A percentile compares a stretch with the other conserved stretches of the same genome.
phyloP scores from a whole-genome alignment of 2,113 vertebrate genomes.

The Murina feae region DNA sequence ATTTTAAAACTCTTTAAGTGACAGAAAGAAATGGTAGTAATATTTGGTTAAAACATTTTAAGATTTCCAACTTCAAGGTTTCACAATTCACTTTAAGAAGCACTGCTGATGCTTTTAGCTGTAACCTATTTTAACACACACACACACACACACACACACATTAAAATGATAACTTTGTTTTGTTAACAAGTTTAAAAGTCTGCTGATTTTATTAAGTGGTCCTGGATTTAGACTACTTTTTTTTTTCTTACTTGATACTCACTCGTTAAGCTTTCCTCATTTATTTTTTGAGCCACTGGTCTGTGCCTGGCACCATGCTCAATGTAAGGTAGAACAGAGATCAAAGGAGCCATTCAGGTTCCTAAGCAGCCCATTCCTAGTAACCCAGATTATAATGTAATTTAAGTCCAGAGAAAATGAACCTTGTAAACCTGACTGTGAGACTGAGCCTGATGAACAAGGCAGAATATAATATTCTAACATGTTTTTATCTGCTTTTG shows the following conservation, averaged over 20 bases:
- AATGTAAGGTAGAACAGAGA: neutral
- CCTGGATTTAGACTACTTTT: neutral
- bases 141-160: neutral
- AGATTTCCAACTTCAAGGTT: neutral
- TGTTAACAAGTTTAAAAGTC: constrained; percentile 28
- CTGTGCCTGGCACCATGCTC: neutral
- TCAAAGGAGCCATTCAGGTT: neutral
- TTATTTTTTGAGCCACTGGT: neutral
- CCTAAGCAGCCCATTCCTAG: neutral
- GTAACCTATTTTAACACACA: neutral
- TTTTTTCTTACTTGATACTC: neutral
- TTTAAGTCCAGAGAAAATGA: neutral
- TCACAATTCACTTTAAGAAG: neutral
- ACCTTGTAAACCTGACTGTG: neutral
- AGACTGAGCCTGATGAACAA: neutral
- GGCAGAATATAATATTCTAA: neutral
- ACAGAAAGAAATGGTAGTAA: neutral
- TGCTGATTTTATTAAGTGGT: neutral
- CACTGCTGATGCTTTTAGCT: neutral
- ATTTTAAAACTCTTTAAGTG: neutral
- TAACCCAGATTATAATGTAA: neutral
- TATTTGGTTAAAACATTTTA: neutral
- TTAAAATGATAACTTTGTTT: constrained; percentile 15
- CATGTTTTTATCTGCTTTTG: neutral
- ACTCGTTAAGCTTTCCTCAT: neutral